Conservation (phyloP, 2,113 vertebrate genomes). For the Cyrtonyx montezumae region DNA sequence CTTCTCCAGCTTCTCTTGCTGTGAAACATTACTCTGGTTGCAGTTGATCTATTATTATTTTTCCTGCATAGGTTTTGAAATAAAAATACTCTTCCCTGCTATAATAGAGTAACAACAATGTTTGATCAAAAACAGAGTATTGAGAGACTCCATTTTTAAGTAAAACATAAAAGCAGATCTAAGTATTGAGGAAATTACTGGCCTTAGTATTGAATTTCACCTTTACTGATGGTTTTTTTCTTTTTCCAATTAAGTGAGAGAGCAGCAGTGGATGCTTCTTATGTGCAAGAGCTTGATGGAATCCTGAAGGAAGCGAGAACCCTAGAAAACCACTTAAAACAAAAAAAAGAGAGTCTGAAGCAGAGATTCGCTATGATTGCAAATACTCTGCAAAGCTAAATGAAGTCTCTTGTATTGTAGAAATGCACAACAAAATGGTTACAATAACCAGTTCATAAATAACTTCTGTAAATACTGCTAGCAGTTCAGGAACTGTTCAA, state of each 20-base stretch:
- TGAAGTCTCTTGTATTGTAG: background rate
- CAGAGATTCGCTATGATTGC: conserved; percentile 69
- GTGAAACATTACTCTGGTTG: background rate
- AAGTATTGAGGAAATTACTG: background rate
- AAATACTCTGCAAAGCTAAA: conserved; percentile 68
- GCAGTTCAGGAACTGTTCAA: background rate
- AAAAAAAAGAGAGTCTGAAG: conserved; percentile 77
- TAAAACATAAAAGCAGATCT: background rate
- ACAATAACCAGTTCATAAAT: too few relatives aligned
- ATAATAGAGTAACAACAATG: background rate
- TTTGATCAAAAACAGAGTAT: background rate
- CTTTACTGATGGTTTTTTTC: background rate
- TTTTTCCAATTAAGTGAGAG: conserved; percentile 70
- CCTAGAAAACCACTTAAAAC: conserved; percentile 73
- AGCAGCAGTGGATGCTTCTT: conserved; percentile 74
- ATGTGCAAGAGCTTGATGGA: conserved; percentile 73
- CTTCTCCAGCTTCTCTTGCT: background rate
- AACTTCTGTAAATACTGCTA: background rate
- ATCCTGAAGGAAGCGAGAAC: conserved; percentile 75
- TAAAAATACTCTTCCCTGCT: background rate
- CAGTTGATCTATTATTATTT: background rate
- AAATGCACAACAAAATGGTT: background rate
- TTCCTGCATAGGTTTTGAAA: background rate
- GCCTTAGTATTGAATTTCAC: conserved; percentile 45
- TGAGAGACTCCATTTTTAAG: background rate